Base-by-base conservation (phyloP, 2,113 vertebrate species). In the Rhineura floridana region DNA sequence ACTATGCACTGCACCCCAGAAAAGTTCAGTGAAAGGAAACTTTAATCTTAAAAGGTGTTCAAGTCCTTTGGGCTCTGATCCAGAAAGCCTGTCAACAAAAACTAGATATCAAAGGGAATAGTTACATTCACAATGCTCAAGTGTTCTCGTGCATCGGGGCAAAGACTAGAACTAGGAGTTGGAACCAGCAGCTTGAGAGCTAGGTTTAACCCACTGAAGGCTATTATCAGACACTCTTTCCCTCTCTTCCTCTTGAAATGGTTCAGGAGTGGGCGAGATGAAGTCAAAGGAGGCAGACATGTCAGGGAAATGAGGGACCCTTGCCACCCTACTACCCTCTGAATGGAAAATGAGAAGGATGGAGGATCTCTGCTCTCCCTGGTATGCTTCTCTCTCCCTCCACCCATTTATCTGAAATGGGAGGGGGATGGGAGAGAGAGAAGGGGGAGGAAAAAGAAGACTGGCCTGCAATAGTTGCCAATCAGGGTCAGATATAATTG, bases 111-210 rank as follows among this genome's bases (percentile, higher is more conserved):
- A 0, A 84, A 85, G 81, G 17, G 28, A 6, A 19, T 0, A 23
- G 59, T 44, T 83, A n/a, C 0, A 42, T 0, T 73, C 62, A 65
- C 10, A 0, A 13, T 0, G 70, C 77, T 8, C 77, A 0, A 72
- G 0, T 0, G 6, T 1, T 0, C 6, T 4, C 39, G 65, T 15
- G 70, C 6, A 2, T 2, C 0, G 46, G 42, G 52, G 4, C 83
- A 23, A 50, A 1, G 0, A 1, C 8, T 44, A 65, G 28, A 63
- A 87, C 25, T 15, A 25, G 39, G 25, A 36, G 42, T 69, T 87
- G 33, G n/a, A 86, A 81, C 1, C 80, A 63, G 65, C 10, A 44
- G 39, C 48, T 46, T 73, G 39, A 33, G 28, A 62, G 52, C 12
- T 0, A 3, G 48, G 33, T 77, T 36, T n/a, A 62, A 23, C 1